A percentile compares a stretch with the other conserved stretches of the same genome.
These are phyloP conservation scores for Caenorhabditis inopinata DNA, from an alignment of 1,140 invertebrate genomes.

Conservation along the genomic window DNA sequence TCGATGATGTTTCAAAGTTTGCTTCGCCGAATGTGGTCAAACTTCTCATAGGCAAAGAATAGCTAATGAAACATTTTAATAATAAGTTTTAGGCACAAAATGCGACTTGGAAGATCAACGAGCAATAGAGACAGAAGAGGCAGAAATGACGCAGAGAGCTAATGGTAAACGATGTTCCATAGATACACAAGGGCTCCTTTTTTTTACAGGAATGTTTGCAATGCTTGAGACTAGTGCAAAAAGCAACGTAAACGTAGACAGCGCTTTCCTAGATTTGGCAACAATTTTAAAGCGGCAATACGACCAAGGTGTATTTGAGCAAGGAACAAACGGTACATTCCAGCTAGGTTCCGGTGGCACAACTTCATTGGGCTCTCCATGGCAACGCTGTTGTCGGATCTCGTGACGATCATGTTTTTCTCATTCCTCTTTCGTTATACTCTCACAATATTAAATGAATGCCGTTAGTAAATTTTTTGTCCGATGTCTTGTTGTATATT, in stretches of 20 bases:
- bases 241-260: conserved; percentile 63
- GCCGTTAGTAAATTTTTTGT: conserved; percentile 30
- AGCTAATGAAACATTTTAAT: too few species aligned
- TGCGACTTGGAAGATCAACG: conserved; percentile 36
- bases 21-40: conserved; percentile 85
- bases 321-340: conserved; percentile 51
- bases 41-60: conserved; percentile 81
- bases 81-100: conserved; percentile 22
- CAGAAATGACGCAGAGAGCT: conserved; percentile 39
- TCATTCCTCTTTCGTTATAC: neutral
- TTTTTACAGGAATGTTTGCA: conserved; percentile 42
- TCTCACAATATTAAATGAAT: conserved; percentile 25
- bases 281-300: conserved; percentile 61
- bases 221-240: conserved; percentile 53
- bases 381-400: conserved; percentile 58
- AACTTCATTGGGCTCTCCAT: conserved; percentile 54
- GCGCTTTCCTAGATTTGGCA: conserved; percentile 56
- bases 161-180: conserved; percentile 55
- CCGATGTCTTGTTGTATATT: neutral
- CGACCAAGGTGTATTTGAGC: conserved; percentile 49
- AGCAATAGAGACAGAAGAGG: conserved; percentile 27
- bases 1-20: conserved; percentile 88
- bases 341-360: conserved; percentile 57
- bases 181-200: conserved; percentile 10
- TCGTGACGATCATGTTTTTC: neutral